Evolutionary conservation across 2,113 vertebrate genomes (phyloP), one percentile per base, ranked within the genome.

Genomic region (Larimichthys polyactis): DNA sequence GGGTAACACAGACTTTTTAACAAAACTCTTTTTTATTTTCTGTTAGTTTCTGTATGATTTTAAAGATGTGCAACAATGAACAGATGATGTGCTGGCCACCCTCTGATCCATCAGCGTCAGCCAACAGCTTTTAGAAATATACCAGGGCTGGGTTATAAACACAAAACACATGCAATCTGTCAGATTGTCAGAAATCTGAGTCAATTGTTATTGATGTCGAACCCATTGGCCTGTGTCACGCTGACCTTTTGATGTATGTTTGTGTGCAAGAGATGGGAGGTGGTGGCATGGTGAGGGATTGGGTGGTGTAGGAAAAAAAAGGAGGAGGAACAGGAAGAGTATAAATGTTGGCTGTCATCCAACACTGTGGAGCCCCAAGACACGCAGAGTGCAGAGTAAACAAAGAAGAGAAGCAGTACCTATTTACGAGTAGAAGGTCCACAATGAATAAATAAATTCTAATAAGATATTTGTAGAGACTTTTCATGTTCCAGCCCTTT

Each of bases 41-140:
- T 3, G 16, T 27, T 27, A 27, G 27, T 27, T 27, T 27, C 51
- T 75, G 36, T 84, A 40, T 54, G 29, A 69, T 29, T 5, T 40
- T 29, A 19, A 15, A 69, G 19, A 20, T 15, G 44, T 49, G 16
- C 54, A 84, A 40, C 36, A 66, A 12, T 40, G 32, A 71, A 60
- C 51, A 46, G 54, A 68, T 24, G 27, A 82, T 62, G 65, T 79
- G n/a, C 44, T 65, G 67, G 16, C 24, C 24, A 22, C 2, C 22
- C 60, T 70, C 29, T 71, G 49, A 63, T 40, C 46, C 64, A 27
- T 11, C 43, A 67, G 43, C 10, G 9, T 51, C 16, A 51, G 48
- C 66, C 19, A 52, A 15, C 11, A 11, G 5, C 11, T 12, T 69
- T 15, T 24, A 11, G 49, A 66, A 76, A 71, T 22, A 70, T 66